Evolutionary conservation across 2,888 invertebrate genomes (phyloP).

Genomic region (Lithophane ornitopus): DNA sequence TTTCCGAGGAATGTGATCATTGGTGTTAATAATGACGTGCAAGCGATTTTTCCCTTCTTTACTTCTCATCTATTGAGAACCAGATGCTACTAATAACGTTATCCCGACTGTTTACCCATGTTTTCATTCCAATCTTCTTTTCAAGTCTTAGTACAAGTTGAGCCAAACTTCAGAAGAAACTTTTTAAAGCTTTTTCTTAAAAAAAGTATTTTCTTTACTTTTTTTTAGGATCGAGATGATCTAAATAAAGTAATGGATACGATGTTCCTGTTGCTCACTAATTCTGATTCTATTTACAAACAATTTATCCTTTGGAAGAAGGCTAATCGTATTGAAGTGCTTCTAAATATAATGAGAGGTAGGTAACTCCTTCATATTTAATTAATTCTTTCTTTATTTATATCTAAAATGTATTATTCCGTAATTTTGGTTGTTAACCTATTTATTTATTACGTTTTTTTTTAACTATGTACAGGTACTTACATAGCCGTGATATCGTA

Average conservation of each 20-base stretch:
- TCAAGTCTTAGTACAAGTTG: constrained; percentile 3
- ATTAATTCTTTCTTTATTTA: neutral
- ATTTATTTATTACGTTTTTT: too few relatives aligned
- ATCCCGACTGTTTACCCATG: constrained; percentile 9
- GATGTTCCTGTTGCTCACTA: constrained; percentile 78
- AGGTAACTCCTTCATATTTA: constrained; percentile 34
- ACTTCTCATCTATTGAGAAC: neutral
- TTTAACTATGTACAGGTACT: too few relatives aligned
- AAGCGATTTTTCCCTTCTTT: neutral
- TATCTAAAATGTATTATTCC: neutral
- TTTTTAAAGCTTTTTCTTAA: constrained; percentile 28
- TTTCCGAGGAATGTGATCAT: neutral
- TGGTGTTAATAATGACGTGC: neutral
- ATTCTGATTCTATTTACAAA: constrained; percentile 78
- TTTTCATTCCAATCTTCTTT: constrained; percentile 29
- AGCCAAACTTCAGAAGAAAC: neutral
- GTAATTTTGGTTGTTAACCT: neutral
- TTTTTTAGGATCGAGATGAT: constrained; percentile 74
- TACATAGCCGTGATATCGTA: too few relatives aligned
- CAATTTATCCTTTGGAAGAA: constrained; percentile 72
- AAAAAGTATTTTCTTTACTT: too few relatives aligned
- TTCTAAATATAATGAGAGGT: constrained; percentile 65
- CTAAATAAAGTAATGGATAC: constrained; percentile 77
- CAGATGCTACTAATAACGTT: constrained; percentile 21
- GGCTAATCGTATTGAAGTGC: constrained; percentile 71